phyloP scores from a whole-genome alignment of 1,140 invertebrate genomes.

The Bombus balteatus region DNA sequence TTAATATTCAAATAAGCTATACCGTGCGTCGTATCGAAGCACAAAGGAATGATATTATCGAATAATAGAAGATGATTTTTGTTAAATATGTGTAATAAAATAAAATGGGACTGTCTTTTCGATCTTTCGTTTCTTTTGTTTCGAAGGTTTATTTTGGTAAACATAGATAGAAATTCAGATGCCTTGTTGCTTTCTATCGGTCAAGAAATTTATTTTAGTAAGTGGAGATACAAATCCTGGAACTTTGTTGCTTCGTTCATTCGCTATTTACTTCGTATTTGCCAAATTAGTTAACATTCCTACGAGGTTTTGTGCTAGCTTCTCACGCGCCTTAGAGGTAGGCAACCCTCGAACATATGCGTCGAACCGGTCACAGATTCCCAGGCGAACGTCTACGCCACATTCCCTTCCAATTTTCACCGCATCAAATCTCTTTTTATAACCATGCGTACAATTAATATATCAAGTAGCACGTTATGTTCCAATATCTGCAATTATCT shows the following conservation, averaged over 20 bases:
- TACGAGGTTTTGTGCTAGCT: not conserved
- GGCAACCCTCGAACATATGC: not conserved
- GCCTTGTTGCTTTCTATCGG: no score
- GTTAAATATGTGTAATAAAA: no score
- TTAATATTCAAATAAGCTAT: not conserved
- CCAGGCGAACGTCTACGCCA: no score
- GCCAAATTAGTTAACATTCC: not conserved
- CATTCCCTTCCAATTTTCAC: not conserved
- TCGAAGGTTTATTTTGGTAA: no score
- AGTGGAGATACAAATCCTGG: no score
- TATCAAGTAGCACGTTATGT: not conserved
- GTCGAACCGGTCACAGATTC: conserved; percentile 19
- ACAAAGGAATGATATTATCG: no score
- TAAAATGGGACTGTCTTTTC: no score
- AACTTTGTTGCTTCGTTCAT: not conserved
- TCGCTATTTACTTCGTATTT: not conserved
- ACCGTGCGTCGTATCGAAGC: no score
- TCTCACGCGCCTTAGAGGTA: not conserved
- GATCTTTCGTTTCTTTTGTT: no score
- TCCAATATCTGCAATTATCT: not conserved
- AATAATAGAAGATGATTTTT: no score
- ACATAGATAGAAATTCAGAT: no score
- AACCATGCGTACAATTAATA: not conserved
- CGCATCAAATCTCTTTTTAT: not conserved
- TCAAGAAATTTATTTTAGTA: no score